phyloP scores from a whole-genome alignment of 2,888 invertebrate genomes.

The Perizoma affinitatum region DNA sequence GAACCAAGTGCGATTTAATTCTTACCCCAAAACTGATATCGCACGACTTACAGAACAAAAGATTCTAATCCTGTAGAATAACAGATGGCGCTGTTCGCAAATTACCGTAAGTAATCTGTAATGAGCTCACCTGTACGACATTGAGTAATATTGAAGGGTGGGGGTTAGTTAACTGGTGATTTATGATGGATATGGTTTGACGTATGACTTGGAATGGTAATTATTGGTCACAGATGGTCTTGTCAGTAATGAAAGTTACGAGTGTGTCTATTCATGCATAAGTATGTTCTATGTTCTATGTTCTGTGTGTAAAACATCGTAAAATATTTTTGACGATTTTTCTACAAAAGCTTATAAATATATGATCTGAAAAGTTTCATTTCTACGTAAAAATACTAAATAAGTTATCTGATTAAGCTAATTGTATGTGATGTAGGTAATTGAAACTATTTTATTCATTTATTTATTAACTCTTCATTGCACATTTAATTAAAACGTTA shows the following conservation, averaged over 20 bases:
- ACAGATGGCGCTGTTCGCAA: constrained; percentile 65
- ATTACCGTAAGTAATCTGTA: constrained; percentile 75
- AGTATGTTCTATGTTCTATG: not conserved
- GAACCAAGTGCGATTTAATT: not conserved
- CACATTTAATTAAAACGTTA: too few species aligned
- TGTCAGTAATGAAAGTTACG: constrained; percentile 16
- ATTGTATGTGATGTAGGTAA: too few species aligned
- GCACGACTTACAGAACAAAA: constrained; percentile 47
- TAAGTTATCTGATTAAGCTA: too few species aligned
- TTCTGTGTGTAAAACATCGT: not conserved
- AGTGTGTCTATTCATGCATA: constrained; percentile 12
- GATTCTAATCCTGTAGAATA: constrained; percentile 49
- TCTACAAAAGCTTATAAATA: not conserved
- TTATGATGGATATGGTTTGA: constrained; percentile 37
- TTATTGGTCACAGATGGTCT: constrained; percentile 31
- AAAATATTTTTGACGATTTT: not conserved
- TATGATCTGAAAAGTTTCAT: too few species aligned
- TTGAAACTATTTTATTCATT: too few species aligned
- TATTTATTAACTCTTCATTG: too few species aligned
- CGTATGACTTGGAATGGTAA: constrained; percentile 37
- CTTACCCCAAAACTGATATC: constrained; percentile 15
- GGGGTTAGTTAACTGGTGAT: constrained; percentile 34
- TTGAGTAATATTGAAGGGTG: constrained; percentile 48
- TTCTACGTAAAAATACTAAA: too few species aligned
- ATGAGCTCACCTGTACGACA: constrained; percentile 75